Evolutionary conservation across 53 echinoderm and acorn worm genomes (phyloP).

Genomic region (Paelopatides confundens): DNA sequence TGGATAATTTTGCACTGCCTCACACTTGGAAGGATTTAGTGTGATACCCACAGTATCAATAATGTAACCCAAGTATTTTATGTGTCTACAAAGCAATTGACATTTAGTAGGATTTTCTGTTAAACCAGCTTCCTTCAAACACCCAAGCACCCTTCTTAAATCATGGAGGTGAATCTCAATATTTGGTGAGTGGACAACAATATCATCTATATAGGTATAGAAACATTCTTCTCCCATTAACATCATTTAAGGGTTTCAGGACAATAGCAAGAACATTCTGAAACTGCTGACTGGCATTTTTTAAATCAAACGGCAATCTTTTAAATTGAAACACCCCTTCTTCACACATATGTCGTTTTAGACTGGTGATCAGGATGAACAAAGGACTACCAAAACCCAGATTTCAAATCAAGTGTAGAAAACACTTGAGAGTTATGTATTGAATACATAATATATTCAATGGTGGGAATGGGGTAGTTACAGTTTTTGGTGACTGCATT

Average conservation of each 20-base stretch:
- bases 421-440: conserved; percentile 7
- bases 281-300: conserved; percentile 31
- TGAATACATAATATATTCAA: not conserved
- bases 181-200: conserved; percentile 23
- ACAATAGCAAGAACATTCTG: conserved; percentile 20
- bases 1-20: not conserved
- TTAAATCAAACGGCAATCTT: conserved; percentile 38
- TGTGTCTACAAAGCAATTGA: conserved; percentile 3
- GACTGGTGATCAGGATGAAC: conserved; percentile 5
- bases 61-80: conserved; percentile 17
- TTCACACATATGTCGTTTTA: conserved; percentile 50
- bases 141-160: conserved; percentile 6
- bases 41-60: not conserved
- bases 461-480: conserved; percentile 4
- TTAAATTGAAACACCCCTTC: conserved; percentile 43
- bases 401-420: conserved; percentile 44
- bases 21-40: conserved; percentile 22
- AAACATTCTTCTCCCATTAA: not conserved
- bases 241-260: not conserved
- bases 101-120: conserved; percentile 62
- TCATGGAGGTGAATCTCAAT: not conserved
- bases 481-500: conserved; percentile 8
- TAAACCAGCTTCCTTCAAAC: conserved; percentile 46
- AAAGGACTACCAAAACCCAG: conserved; percentile 52
- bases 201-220: conserved; percentile 19